Evolutionary conservation across 2,888 invertebrate genomes (phyloP).

Genomic region (Lasioglossum lativentre): DNA sequence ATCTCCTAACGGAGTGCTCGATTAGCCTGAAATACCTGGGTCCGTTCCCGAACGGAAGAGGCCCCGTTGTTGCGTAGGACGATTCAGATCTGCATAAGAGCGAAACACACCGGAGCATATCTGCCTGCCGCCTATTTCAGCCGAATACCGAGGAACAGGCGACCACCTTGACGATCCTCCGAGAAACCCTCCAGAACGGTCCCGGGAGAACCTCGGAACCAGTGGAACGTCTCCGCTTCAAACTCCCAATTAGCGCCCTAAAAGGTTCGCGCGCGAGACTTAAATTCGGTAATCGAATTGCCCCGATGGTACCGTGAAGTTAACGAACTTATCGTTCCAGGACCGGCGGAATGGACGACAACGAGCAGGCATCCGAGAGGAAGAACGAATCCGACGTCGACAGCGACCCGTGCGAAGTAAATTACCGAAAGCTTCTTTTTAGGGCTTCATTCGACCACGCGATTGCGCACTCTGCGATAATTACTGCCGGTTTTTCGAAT

Average conservation of each 20-base stretch:
- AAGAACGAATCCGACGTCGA: slow-evolving; percentile 21
- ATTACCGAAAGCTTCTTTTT: background rate
- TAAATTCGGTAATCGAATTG: slow-evolving; percentile 40
- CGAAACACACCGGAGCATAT: slow-evolving; percentile 4
- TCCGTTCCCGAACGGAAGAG: background rate
- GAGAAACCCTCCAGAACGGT: background rate
- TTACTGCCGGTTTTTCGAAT: slow-evolving; percentile 2
- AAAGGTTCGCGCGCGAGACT: slow-evolving; percentile 26
- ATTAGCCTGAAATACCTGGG: slow-evolving; percentile 60
- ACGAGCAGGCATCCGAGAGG: background rate
- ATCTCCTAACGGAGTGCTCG: slow-evolving; percentile 56
- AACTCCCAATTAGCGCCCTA: slow-evolving; percentile 40
- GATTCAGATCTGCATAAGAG: slow-evolving; percentile 67
- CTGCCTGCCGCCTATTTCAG: slow-evolving; percentile 28
- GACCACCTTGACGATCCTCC: slow-evolving; percentile 62
- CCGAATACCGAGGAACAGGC: slow-evolving; percentile 35
- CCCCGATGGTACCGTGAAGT: slow-evolving; percentile 25
- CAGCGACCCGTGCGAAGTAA: slow-evolving; percentile 35
- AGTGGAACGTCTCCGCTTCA: slow-evolving; percentile 42
- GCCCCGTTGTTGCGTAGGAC: slow-evolving; percentile 63
- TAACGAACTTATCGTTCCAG: slow-evolving; percentile 37
- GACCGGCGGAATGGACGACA: slow-evolving; percentile 30
- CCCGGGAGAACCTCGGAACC: slow-evolving; percentile 3
- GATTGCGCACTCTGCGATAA: background rate
- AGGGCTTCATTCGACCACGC: background rate